Base-by-base conservation (phyloP, 2,888 invertebrate species). In the Pseudococcus viburni region DNA sequence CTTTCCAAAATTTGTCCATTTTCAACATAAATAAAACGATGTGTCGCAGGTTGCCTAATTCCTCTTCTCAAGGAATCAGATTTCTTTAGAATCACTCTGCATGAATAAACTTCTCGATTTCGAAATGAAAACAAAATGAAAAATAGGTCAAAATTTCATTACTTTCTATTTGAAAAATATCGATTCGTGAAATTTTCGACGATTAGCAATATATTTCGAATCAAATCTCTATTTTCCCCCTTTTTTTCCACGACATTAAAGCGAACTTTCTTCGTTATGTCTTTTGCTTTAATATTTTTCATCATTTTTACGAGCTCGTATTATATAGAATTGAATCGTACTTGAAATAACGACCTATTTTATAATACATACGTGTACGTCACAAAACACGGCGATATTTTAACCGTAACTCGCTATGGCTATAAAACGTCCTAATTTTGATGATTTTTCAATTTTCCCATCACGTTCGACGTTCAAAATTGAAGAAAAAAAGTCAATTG, bases 401-500 rank as follows among this genome's bases (percentile, higher is more conserved):
- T 17, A 83, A 42, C n/a, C 80, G 80, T 46, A 83, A 83, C 33
- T 83, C 80, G 11, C n/a, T 83, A 46, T 11, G 22, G 80, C 46
- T 11, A 83, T 83, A 83, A 83, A 83, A 83, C 15, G 46, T 46
- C 42, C 11, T 83, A 73, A 73, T 73, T 46, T 46, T 46, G 80
- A 83, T 83, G 80, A 83, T 83, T 83, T 73, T 83, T 83, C 80
- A 46, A 83, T n/a, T 46, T 42, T 83, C 22, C 22, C 22, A 64
- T 64, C 46, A 80, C 80, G 19, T 42, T 42, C 17, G 42, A 80
- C 80, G 80, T 42, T 68, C 26, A 12, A 68, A n/a, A 33, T 73
- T 73, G 22, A 11, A 15, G 73, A 33, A 22, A 64, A 64, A 22
- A 64, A 15, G 33, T 73, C 17, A 15, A 73, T 15, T 73, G 19